Conservation (phyloP, 2,888 invertebrate genomes). For the Nezara viridula region DNA sequence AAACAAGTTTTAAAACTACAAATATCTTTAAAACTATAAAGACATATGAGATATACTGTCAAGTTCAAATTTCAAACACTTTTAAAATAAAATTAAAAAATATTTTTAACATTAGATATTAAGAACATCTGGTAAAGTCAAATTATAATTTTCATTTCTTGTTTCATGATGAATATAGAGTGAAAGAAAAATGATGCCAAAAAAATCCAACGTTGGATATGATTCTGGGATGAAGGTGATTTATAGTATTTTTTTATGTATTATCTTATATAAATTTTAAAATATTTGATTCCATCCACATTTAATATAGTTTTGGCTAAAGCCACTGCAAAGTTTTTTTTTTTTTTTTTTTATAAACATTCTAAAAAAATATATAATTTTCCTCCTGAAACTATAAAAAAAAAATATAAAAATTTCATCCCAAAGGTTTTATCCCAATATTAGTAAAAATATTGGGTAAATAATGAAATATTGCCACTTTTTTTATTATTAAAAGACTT, state of each 20-base stretch:
- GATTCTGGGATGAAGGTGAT: background rate
- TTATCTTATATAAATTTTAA: background rate
- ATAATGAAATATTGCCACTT: too few species aligned
- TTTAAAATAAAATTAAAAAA: background rate
- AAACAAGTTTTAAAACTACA: background rate
- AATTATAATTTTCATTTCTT: background rate
- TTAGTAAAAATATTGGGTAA: too few species aligned
- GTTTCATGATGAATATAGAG: constrained; percentile 17
- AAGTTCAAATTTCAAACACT: background rate
- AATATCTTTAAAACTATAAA: too few species aligned
- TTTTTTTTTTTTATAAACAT: background rate
- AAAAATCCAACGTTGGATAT: background rate
- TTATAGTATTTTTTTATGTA: background rate
- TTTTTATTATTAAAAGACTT: too few species aligned
- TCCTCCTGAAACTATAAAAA: too few species aligned
- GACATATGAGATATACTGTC: background rate
- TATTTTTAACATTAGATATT: too few species aligned
- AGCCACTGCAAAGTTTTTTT: background rate
- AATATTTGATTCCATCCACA: background rate
- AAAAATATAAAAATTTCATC: too few species aligned
- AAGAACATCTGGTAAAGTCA: background rate
- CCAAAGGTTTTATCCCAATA: too few species aligned
- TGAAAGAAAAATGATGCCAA: constrained; percentile 2
- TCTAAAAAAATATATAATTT: too few species aligned
- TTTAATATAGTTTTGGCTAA: background rate